These are phyloP conservation scores for Morinoia aosen DNA, from an alignment of 2,888 invertebrate genomes.

Conservation along the genomic window DNA sequence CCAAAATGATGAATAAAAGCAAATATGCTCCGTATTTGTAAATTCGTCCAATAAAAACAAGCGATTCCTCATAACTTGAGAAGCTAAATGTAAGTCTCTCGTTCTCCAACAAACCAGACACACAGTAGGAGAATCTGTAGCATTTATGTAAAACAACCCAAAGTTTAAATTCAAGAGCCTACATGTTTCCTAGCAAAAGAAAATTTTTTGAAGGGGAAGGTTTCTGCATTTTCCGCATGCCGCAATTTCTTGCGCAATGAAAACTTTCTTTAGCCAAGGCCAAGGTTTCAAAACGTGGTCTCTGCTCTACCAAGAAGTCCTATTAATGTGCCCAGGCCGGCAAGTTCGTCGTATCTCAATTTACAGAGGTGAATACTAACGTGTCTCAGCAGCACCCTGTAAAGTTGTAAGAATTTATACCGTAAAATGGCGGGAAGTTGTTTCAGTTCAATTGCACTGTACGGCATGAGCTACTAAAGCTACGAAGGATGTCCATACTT, in stretches of 20 bases:
- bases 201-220: not conserved
- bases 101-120: not conserved
- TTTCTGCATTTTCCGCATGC: not conserved
- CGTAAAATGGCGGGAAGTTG: too few species aligned
- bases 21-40: not conserved
- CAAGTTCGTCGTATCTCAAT: not conserved
- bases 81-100: not conserved
- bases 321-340: not conserved
- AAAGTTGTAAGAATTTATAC: too few species aligned
- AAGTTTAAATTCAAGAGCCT: too few species aligned
- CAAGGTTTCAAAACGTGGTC: not conserved
- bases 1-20: not conserved
- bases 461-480: too few species aligned
- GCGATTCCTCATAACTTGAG: too few species aligned
- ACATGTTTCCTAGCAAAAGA: too few species aligned
- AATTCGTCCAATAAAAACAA: not conserved
- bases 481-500: too few species aligned
- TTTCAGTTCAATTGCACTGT: too few species aligned
- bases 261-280: not conserved
- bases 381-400: not conserved
- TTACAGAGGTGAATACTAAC: not conserved
- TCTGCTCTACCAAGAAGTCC: not conserved
- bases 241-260: not conserved
- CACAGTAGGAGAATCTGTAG: not conserved
- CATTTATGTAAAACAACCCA: not conserved